These are phyloP conservation scores for Gymnodraco acuticeps DNA, from an alignment of 2,797 vertebrate species.

Conservation along the genomic window DNA sequence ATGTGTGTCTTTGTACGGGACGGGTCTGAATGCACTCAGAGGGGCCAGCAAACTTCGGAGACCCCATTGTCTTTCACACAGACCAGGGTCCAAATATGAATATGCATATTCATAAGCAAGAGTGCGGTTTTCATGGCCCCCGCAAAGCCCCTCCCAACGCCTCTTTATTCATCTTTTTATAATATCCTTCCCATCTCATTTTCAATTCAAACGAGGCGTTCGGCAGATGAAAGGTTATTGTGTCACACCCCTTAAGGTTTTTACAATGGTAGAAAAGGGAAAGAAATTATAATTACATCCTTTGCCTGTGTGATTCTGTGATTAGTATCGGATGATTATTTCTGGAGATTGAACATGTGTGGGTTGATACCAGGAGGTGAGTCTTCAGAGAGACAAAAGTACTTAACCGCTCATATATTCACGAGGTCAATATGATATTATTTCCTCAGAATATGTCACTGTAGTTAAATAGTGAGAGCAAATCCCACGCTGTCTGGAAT, in stretches of 20 bases:
- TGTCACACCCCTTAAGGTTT: slow-evolving; percentile 88
- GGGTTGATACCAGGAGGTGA: slow-evolving; percentile 81
- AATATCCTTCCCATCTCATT: slow-evolving; percentile 67
- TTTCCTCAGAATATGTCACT: slow-evolving; percentile 84
- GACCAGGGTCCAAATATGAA: slow-evolving; percentile 82
- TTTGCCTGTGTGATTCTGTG: slow-evolving; percentile 88
- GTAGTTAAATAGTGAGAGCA: slow-evolving; percentile 82
- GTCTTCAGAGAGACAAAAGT: slow-evolving; percentile 85
- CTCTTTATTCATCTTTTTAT: slow-evolving; percentile 71
- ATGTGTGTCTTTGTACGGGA: slow-evolving; percentile 83
- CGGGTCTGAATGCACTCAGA: slow-evolving; percentile 69
- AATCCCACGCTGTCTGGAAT: slow-evolving; percentile 80
- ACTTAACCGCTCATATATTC: slow-evolving; percentile 85
- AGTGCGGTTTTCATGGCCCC: slow-evolving; percentile 60
- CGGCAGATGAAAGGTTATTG: slow-evolving; percentile 84
- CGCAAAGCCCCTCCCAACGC: slow-evolving; percentile 34
- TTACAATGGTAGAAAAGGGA: slow-evolving; percentile 84
- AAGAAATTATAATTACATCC: slow-evolving; percentile 92
- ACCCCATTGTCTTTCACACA: slow-evolving; percentile 80
- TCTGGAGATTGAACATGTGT: slow-evolving; percentile 81
- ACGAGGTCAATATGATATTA: slow-evolving; percentile 85
- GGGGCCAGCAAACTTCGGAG: slow-evolving; percentile 76
- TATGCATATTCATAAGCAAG: slow-evolving; percentile 86
- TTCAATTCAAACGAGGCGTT: slow-evolving; percentile 84
- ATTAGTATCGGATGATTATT: slow-evolving; percentile 87